Conservation (phyloP, 2,797 vertebrate species). For the Helicolenus hilgendorfi region DNA sequence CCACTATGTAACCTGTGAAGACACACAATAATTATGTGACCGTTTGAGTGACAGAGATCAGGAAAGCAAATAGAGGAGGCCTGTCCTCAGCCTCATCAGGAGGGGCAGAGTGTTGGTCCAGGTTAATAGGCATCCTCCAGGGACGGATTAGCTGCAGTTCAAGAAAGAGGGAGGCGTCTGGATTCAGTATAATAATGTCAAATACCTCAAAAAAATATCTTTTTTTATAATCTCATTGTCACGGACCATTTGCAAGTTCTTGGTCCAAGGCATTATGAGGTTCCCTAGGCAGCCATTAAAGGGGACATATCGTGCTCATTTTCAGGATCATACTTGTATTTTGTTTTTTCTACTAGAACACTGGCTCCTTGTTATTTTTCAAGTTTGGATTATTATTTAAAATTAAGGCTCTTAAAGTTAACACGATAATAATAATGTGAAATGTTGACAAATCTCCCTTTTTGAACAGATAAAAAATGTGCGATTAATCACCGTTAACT, state of each 20-base stretch:
- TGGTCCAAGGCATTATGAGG: conserved; percentile 58
- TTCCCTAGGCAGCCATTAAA: conserved; percentile 62
- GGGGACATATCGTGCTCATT: not conserved
- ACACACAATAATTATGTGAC: conserved; percentile 64
- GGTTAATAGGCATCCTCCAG: conserved; percentile 77
- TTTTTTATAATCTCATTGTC: conserved; percentile 58
- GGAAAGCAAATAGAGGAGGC: conserved; percentile 63
- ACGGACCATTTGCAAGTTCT: conserved; percentile 66
- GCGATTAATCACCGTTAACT: no score
- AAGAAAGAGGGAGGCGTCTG: conserved; percentile 56
- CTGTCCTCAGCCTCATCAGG: conserved; percentile 42
- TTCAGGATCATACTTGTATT: not conserved
- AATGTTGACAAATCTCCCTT: no score
- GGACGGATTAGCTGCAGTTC: conserved; percentile 68
- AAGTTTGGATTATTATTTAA: no score
- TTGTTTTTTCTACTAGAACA: not conserved
- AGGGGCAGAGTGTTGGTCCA: conserved; percentile 57
- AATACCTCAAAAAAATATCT: conserved; percentile 52
- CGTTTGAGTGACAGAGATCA: conserved; percentile 81
- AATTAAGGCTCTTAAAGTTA: no score
- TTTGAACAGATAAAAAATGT: no score
- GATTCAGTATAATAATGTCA: conserved; percentile 63
- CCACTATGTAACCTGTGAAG: conserved; percentile 67
- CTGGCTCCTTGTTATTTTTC: no score
- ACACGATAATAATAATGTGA: no score